These are phyloP conservation scores for Podarcis lilfordi DNA, from an alignment of 2,797 vertebrate species.

Conservation along the genomic window DNA sequence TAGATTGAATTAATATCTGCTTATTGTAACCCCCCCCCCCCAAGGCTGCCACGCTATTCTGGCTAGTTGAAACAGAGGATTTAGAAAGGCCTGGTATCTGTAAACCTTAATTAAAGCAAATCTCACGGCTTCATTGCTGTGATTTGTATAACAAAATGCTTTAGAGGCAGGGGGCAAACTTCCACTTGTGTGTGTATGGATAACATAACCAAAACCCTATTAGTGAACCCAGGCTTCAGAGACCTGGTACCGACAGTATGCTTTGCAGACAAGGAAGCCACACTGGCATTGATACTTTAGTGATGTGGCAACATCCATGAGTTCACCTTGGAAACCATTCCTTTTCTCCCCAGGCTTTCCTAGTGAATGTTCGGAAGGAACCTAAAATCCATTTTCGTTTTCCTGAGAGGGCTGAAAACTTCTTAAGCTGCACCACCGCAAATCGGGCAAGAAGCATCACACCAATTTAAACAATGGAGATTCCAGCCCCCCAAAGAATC, in stretches of 20 bases:
- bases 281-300: background rate
- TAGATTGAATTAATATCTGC: conserved; percentile 16
- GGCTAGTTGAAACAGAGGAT: background rate
- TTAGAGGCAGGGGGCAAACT: background rate
- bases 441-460: no score
- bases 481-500: no score
- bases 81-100: background rate
- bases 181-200: background rate
- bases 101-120: conserved; percentile 31
- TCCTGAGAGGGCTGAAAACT: background rate
- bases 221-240: background rate
- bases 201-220: background rate
- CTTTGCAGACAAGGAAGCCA: background rate
- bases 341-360: background rate
- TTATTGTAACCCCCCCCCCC: background rate
- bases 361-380: background rate
- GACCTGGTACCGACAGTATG: background rate
- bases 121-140: background rate
- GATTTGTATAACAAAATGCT: conserved; percentile 4
- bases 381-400: no score
- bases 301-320: background rate
- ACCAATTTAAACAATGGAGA: no score
- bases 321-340: background rate
- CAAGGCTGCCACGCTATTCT: background rate
- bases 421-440: no score